Evolutionary conservation across 2,797 vertebrate genomes (phyloP), one percentile per base, ranked within the genome.

Genomic region (Hylomyscus alleni): DNA sequence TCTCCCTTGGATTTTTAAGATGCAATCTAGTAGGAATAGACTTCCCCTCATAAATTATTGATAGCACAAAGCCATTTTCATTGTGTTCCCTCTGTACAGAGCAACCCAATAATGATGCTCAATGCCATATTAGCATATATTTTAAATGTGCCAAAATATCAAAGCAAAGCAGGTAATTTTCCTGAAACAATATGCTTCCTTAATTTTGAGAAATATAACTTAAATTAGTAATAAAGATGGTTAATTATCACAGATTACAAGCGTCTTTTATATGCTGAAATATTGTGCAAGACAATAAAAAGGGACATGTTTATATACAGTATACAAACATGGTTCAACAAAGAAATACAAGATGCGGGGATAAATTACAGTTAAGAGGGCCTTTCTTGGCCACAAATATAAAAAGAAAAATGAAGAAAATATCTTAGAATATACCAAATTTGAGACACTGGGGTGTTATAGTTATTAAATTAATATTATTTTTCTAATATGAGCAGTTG

Each of bases 31-130:
- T 31, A 97, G 83, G 37, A 37, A 93, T 85, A 97, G 94, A 91
- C 95, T 93, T 94, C 93, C 82, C 89, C 83, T 96, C 85, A 95
- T 98, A 90, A 97, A 97, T 98, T 96, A 98, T 98, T 96, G 96
- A 97, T 95, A 91, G 31, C 77, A 44, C 88, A 95, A 96, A 97
- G 95, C 93, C 82, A 50, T 97, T 98, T 98, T 97, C 97, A 97
- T 97, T 95, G 97, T 97, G 95, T 97, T 96, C 95, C 91, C 92
- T 97, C 96, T 96, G 52, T 85, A 93, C 67, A 88, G 58, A 96
- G 89, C 95, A 97, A 93, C 89, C 50, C 86, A 96, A 77, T 97
- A 97, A 96, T 85, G 89, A 96, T 88, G 97, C 92, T 95, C 75
- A 75, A 60, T 81, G 65, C 80, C 90, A 95, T 97, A 96, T 96